phyloP scores from a whole-genome alignment of 2,797 vertebrate genomes.

The Heliangelus exortis region DNA sequence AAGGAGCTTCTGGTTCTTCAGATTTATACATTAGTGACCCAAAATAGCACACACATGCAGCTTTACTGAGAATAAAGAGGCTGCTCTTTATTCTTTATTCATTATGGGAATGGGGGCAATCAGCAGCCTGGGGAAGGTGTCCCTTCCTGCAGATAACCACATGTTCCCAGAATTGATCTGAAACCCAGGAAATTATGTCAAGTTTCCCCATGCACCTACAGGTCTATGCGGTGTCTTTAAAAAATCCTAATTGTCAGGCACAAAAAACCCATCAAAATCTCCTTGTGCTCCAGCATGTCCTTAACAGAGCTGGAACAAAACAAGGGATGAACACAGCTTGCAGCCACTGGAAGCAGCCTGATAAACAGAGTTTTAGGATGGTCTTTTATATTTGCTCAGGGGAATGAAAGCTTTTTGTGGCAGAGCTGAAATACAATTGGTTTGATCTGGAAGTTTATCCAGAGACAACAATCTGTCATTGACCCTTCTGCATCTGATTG shows the following conservation, averaged over 20 bases:
- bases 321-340: background rate
- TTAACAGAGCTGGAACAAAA: background rate
- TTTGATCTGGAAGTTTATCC: background rate
- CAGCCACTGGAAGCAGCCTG: background rate
- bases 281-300: background rate
- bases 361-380: background rate
- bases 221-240: background rate
- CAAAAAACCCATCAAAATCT: background rate
- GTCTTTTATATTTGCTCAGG: background rate
- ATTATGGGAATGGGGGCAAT: background rate
- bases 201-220: background rate
- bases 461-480: background rate
- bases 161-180: background rate
- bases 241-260: background rate
- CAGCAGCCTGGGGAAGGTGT: background rate
- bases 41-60: fast-evolving
- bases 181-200: background rate
- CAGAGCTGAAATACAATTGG: background rate
- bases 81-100: too few species aligned
- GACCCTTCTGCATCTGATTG: background rate
- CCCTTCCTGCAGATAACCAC: background rate
- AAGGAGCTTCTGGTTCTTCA: background rate
- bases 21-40: background rate
- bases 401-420: background rate
- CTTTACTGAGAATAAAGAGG: background rate